Base-by-base conservation (phyloP, 2,113 vertebrate genomes). In the Xiphophorus maculatus region DNA sequence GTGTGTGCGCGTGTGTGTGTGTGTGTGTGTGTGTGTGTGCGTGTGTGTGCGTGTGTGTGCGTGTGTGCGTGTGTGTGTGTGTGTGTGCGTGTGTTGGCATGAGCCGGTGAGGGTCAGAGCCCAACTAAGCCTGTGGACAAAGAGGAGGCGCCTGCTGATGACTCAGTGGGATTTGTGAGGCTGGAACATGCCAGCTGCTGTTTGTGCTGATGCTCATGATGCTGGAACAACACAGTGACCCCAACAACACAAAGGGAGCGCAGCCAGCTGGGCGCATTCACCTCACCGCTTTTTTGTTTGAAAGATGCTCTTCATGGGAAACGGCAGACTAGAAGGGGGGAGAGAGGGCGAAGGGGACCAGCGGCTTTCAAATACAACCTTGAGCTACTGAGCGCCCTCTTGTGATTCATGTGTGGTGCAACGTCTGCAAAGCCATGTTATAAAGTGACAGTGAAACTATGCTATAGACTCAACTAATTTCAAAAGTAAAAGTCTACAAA, bases 151-250 rank as follows among this genome's bases (percentile, higher is more conserved):
- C 70, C 35, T 71, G 88, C 70, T 93, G 93, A 92, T 93, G 91
- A 93, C 70, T 91, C 91, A 81, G 84, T 75, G 70, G 70, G 85
- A 86, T 94, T 90, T 92, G 63, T 69, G 79, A 82, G 83, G 58
- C 69, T 9, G 67, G 84, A 80, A 79, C 77, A 62, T 83, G 84
- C 84, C 90, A 87, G 79, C 81, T 79, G 69, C 81, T 69, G 74
- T 88, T 90, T 74, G 54, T 93, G 93, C 93, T 93, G 91, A 93
- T 70, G 44, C 79, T 32, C 64, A 9, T 82, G 75, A 83, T 63
- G 19, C 74, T 86, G 79, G 79, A 90, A 92, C 80, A 92, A 91
- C 85, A 68, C 73, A 11, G 65, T 29, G 76, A 83, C 74, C 75
- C 66, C 42, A 5, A 44, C 66, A 88, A 78, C 83, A 91, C 90